These are phyloP conservation scores for Heliconius ethilla DNA, from an alignment of 2,888 invertebrate species.

Conservation along the genomic window DNA sequence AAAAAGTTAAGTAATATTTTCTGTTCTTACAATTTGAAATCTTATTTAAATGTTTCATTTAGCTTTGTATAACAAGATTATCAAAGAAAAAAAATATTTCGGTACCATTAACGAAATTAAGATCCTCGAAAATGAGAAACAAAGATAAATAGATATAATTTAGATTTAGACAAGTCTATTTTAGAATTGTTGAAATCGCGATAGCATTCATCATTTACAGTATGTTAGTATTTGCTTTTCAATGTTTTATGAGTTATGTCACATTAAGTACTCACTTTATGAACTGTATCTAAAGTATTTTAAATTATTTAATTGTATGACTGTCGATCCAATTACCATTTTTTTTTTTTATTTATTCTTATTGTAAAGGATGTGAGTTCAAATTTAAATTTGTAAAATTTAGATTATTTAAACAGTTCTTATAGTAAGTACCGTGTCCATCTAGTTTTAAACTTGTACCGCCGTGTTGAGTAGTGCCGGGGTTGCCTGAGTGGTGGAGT, in stretches of 20 bases:
- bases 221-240: constrained; percentile 29
- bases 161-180: too few species aligned
- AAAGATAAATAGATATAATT: constrained; percentile 16
- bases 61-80: constrained; percentile 15
- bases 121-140: constrained; percentile 33
- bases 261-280: constrained; percentile 35
- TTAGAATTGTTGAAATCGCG: constrained; percentile 22
- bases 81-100: constrained; percentile 25
- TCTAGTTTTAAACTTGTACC: constrained; percentile 60
- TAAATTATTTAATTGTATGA: neutral
- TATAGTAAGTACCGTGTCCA: constrained; percentile 40
- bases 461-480: constrained; percentile 64
- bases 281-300: constrained; percentile 34
- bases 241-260: constrained; percentile 15
- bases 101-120: constrained; percentile 35
- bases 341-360: too few species aligned
- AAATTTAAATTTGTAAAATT: neutral
- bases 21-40: neutral
- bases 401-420: constrained; percentile 29
- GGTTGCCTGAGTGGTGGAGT: constrained; percentile 58
- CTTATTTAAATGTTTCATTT: constrained; percentile 21
- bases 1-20: neutral
- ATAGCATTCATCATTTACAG: constrained; percentile 32
- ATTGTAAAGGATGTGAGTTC: neutral
- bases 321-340: too few species aligned